Base-by-base conservation (phyloP, 1,140 invertebrate species). In the Bombus picipes region DNA sequence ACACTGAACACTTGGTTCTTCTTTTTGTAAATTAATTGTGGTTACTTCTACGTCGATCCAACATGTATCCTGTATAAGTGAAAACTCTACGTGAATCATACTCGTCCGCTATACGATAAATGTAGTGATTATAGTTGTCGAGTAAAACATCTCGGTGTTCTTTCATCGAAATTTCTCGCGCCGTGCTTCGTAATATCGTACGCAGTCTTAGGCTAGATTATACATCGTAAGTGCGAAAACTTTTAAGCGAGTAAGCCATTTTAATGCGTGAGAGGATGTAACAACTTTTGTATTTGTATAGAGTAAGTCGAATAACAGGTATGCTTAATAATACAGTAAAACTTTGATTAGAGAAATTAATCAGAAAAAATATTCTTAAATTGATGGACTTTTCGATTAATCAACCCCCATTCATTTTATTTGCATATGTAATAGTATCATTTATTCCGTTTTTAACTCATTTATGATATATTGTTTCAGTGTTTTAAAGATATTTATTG, bases 211-310 rank as follows among this genome's bases (percentile, higher is more conserved):
- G 91, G 85, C 85, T 92, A 92, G 87, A 90, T 85, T 92, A 88
- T 92, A 91, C 89, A 88, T 77, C 84, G 37, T 89, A 89, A 89
- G 81, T 89, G 85, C 88, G 79, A 73, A 89, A 53, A 86, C 87
- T 86, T 72, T 78, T 89, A 89, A 89, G 41, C 89, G 86, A 87
- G 88, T 94, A 94, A 94, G 90, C 89, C 91, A 90, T 93, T 93
- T 93, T 90, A 93, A 85, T 90, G 86, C 94, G 92, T 92, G 91
- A 89, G 92, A 94, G 92, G 93, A 95, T 94, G 94, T 94, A 94
- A 93, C 91, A 86, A 94, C 93, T 95, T 85, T 95, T 94, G 92
- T 95, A 94, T 93, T 92, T 95, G 93, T 95, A 95, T 94, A 94
- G 91, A 93, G 76, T 89, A 91, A 91, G 90, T 92, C 85, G 81